Evolutionary conservation across 2,797 vertebrate genomes (phyloP).

Genomic region (Phrynocephalus vlangalii): DNA sequence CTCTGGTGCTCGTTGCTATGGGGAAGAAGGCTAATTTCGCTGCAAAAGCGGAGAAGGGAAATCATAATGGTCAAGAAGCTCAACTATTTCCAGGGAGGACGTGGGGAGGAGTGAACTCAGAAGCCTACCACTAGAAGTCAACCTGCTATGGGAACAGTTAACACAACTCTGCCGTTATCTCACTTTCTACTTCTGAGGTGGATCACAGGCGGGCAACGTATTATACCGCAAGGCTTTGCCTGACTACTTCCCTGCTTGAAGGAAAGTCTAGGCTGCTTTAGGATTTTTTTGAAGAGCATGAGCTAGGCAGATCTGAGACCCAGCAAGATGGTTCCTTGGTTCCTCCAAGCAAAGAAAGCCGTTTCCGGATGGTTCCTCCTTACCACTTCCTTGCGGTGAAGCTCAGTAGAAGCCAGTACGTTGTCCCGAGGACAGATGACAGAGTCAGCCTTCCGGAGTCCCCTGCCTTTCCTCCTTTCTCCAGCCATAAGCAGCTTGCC

Average conservation of each 20-base stretch:
- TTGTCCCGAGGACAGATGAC: no score
- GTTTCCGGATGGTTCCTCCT: no score
- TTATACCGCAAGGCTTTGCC: neutral
- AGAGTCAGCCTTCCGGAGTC: no score
- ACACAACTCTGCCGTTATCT: neutral
- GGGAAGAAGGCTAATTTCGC: constrained; percentile 13
- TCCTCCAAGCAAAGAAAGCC: no score
- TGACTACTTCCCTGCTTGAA: neutral
- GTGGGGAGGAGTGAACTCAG: no score
- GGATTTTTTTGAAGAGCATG: neutral
- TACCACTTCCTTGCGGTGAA: no score
- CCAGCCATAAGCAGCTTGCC: no score
- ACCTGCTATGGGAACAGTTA: neutral
- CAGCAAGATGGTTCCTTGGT: no score
- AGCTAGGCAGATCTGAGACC: neutral
- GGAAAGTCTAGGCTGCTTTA: neutral
- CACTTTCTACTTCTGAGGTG: neutral
- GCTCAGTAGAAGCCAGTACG: no score
- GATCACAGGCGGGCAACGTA: neutral
- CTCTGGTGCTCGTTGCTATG: constrained; percentile 6
- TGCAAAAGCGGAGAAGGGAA: neutral
- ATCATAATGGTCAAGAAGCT: neutral
- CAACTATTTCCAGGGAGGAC: neutral
- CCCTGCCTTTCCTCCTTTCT: no score
- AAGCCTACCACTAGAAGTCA: neutral